phyloP scores from a whole-genome alignment of 2,797 vertebrate species.

The Scolopax rusticola region DNA sequence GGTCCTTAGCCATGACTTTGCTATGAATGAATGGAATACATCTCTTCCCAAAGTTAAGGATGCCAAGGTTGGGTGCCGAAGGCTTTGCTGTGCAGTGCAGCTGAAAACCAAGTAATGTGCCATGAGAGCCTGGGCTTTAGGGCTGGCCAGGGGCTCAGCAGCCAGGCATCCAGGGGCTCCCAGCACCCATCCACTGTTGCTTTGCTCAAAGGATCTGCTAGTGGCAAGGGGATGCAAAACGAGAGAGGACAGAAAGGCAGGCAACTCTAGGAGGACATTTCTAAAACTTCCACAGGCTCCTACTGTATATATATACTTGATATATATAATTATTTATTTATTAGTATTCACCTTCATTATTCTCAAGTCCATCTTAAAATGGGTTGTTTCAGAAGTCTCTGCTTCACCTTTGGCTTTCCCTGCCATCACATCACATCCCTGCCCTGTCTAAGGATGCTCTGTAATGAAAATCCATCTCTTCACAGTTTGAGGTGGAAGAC shows the following conservation, averaged over 20 bases:
- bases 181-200: neutral
- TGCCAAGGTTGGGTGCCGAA: accelerated
- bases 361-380: neutral
- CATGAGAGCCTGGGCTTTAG: neutral
- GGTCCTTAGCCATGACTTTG: neutral
- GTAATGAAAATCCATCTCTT: neutral
- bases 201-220: neutral
- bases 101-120: neutral
- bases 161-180: accelerated
- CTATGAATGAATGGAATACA: accelerated
- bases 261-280: accelerated
- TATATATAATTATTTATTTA: neutral
- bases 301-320: neutral
- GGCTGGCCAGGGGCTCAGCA: neutral
- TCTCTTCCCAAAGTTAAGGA: neutral
- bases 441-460: neutral
- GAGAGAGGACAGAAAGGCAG: neutral
- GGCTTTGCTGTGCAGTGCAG: neutral
- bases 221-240: neutral
- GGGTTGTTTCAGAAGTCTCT: neutral
- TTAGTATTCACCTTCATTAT: neutral
- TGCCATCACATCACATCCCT: neutral
- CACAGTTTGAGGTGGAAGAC: neutral
- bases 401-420: neutral
- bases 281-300: neutral